Conservation (phyloP, 2,888 invertebrate species). For the Drosophila differens region DNA sequence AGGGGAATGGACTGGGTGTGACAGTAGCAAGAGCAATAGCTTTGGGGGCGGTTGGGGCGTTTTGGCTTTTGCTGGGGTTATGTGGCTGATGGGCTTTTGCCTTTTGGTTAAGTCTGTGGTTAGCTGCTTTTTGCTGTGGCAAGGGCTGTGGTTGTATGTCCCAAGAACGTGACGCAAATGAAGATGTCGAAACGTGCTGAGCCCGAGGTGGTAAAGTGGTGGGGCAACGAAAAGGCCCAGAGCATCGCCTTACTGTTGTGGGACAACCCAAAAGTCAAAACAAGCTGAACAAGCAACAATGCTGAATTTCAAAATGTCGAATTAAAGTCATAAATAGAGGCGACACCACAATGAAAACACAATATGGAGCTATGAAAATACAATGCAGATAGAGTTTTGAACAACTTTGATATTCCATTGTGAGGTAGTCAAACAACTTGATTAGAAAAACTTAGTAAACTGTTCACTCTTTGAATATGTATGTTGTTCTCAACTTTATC, state of each 20-base stretch:
- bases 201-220: background rate
- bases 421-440: background rate
- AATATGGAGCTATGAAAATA: background rate
- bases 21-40: background rate
- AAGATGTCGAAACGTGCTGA: slow-evolving; percentile 54
- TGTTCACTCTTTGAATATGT: background rate
- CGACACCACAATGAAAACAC: background rate
- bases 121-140: slow-evolving; percentile 44
- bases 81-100: slow-evolving; percentile 7
- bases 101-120: slow-evolving; percentile 35
- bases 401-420: background rate
- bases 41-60: background rate
- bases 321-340: slow-evolving; percentile 1
- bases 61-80: slow-evolving; percentile 16
- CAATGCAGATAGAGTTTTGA: background rate
- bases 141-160: slow-evolving; percentile 32
- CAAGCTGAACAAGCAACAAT: slow-evolving; percentile 42
- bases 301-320: slow-evolving; percentile 5
- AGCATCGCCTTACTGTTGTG: background rate
- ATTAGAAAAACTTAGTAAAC: background rate
- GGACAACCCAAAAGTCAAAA: slow-evolving; percentile 29
- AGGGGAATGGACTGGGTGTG: background rate
- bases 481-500: background rate
- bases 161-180: slow-evolving; percentile 59
- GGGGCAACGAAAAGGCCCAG: background rate